These are phyloP conservation scores for Heliconius congener DNA, from an alignment of 1,140 invertebrate genomes.

Conservation along the genomic window DNA sequence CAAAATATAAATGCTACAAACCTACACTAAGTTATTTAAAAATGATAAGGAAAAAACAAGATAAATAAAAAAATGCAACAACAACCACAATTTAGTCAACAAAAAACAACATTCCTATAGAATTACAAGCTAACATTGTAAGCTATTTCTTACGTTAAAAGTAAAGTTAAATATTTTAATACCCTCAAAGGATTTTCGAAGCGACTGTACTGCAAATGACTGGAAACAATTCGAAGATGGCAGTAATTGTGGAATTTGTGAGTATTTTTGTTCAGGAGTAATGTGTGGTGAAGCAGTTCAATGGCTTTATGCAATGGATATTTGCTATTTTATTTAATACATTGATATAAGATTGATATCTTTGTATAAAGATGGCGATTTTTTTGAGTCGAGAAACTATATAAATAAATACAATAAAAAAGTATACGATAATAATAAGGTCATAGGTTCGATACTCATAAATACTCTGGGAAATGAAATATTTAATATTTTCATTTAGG, in stretches of 20 bases:
- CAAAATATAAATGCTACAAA: too few species aligned
- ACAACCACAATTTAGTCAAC: neutral
- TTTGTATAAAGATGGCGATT: too few species aligned
- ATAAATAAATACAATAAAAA: too few species aligned
- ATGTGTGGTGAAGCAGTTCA: conserved; percentile 41
- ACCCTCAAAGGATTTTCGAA: conserved; percentile 13
- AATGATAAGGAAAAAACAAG: neutral
- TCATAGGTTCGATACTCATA: too few species aligned
- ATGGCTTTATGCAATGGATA: conserved; percentile 26
- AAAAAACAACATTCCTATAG: conserved; percentile 18
- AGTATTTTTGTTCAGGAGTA: conserved; percentile 41
- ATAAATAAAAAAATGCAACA: neutral
- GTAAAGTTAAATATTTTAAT: conserved; percentile 23
- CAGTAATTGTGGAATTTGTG: conserved; percentile 47
- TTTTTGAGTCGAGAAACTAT: too few species aligned
- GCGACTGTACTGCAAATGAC: conserved; percentile 44
- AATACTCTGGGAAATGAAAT: too few species aligned
- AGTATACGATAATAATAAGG: too few species aligned
- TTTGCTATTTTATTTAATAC: too few species aligned
- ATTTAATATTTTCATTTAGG: too few species aligned
- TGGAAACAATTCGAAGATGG: conserved; percentile 47
- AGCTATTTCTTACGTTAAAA: conserved; percentile 15
- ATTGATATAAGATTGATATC: too few species aligned
- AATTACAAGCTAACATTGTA: conserved; percentile 14
- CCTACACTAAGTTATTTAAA: neutral